Evolutionary conservation across 2,113 vertebrate genomes (phyloP).

Genomic region (Chiloscyllium plagiosum): DNA sequence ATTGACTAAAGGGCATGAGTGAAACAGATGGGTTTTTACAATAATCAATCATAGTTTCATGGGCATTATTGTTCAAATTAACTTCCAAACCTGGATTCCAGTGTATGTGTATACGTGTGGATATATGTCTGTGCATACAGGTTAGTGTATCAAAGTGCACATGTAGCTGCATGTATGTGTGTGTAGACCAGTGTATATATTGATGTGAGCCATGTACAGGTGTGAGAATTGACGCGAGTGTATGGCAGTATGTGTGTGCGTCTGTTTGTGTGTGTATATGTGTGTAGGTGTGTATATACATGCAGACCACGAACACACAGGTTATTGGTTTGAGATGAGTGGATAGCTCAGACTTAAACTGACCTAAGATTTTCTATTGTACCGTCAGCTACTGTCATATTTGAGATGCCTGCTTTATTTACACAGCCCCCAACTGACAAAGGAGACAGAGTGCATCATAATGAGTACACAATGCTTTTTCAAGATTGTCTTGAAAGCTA

Average conservation of each 20-base stretch:
- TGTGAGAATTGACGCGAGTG: background rate
- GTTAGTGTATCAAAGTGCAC: no score
- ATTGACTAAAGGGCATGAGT: no score
- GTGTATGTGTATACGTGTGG: no score
- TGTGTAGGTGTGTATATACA: background rate
- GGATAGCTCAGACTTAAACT: conserved; percentile 35
- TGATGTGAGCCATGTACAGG: no score
- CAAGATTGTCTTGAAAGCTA: conserved; percentile 58
- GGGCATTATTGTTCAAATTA: no score
- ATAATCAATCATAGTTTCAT: no score
- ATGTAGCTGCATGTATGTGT: no score
- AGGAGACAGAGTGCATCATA: conserved; percentile 49
- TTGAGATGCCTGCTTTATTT: conserved; percentile 55
- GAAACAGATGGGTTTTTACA: no score
- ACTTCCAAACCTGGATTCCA: no score
- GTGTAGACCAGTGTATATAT: no score
- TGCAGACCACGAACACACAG: background rate
- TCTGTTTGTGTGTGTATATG: background rate
- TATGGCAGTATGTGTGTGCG: background rate
- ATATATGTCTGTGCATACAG: no score
- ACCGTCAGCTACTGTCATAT: conserved; percentile 48
- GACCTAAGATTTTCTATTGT: conserved; percentile 42
- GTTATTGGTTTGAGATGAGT: background rate
- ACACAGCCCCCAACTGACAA: conserved; percentile 56
- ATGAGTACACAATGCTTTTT: conserved; percentile 55